Base-by-base conservation (phyloP, 2,888 invertebrate species). In the Dasysyrphus albostriatus region DNA sequence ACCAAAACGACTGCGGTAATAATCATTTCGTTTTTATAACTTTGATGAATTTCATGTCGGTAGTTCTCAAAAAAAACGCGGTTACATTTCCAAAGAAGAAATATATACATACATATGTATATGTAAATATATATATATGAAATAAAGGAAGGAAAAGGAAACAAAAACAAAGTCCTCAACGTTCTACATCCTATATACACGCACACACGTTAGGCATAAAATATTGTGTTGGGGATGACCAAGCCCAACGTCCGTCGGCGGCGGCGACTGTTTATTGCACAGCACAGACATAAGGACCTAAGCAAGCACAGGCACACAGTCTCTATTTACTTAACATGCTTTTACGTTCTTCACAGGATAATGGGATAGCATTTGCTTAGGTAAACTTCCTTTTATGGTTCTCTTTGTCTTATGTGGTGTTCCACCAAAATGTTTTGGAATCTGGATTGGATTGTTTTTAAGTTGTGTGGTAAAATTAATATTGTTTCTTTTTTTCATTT, bases 321-420 rank as follows among this genome's bases (percentile, higher is more conserved):
- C 77, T 61, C 37, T 85, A 58, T 82, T 85, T 85, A 70, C 76
- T 78, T 74, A 63, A 69, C 69, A 69, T 81, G 73, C 59, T 56
- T 74, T 59, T 49, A 42, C 56, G 37, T 69, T 73, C 29, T 65
- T 73, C 12, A 32, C 69, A 24, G 51, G 73, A 83, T 72, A 69
- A 78, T 47, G 47, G 69, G 44, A 69, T 69, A 79, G 61, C 47
- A 74, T 63, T 79, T 79, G 75, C 7, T 69, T 75, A 63, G 65
- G 69, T 69, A 54, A 74, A 82, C 82, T 77, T 82, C 69, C 73
- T 81, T 85, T 54, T 85, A 77, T 82, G 44, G 59, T 29, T 58
- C 32, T 29, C 63, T 82, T 82, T 85, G 85, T 85, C 69, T 82
- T 82, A 70, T 85, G 85, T 63, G 85, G 85, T 85, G 44, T 74